Evolutionary conservation across 1,140 invertebrate species (phyloP).

Genomic region (Arctopsyche grandis): DNA sequence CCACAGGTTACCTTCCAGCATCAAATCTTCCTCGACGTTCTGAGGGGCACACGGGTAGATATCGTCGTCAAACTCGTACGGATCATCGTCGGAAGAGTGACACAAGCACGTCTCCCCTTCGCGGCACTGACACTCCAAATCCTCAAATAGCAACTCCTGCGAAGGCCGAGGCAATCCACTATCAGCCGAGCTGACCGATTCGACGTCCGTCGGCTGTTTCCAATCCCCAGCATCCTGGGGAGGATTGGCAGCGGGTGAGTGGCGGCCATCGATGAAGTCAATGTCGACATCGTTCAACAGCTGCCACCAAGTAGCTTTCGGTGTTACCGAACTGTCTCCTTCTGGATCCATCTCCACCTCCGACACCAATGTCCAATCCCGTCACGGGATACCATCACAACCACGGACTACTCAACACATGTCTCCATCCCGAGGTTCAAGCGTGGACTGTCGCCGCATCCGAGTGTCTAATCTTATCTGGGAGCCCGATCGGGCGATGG

Average conservation of each 20-base stretch:
- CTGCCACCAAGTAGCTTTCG: constrained; percentile 34
- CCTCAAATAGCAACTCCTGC: constrained; percentile 44
- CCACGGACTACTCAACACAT: neutral
- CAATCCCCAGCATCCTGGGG: constrained; percentile 7
- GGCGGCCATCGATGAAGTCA: neutral
- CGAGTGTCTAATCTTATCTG: constrained; percentile 26
- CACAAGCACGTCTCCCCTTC: constrained; percentile 45
- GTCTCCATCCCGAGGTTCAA: constrained; percentile 46
- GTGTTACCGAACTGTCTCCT: constrained; percentile 40
- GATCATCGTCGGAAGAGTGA: constrained; percentile 61
- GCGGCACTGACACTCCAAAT: constrained; percentile 41
- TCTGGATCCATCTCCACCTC: constrained; percentile 46
- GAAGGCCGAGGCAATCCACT: constrained; percentile 48
- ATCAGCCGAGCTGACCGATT: constrained; percentile 50
- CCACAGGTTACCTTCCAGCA: constrained; percentile 56
- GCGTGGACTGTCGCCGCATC: constrained; percentile 41
- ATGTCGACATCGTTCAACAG: neutral
- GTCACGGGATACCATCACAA: neutral
- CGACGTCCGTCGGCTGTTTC: constrained; percentile 50
- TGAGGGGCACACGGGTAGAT: constrained; percentile 53
- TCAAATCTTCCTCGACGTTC: constrained; percentile 55
- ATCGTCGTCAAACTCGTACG: constrained; percentile 68
- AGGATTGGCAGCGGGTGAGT: constrained; percentile 47
- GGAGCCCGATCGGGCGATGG: neutral
- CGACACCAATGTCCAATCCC: constrained; percentile 50